Percentiles rank a stretch among this genome's conserved stretches.
phyloP scores from a whole-genome alignment of 2,113 vertebrate genomes.

The Smithornis capensis region DNA sequence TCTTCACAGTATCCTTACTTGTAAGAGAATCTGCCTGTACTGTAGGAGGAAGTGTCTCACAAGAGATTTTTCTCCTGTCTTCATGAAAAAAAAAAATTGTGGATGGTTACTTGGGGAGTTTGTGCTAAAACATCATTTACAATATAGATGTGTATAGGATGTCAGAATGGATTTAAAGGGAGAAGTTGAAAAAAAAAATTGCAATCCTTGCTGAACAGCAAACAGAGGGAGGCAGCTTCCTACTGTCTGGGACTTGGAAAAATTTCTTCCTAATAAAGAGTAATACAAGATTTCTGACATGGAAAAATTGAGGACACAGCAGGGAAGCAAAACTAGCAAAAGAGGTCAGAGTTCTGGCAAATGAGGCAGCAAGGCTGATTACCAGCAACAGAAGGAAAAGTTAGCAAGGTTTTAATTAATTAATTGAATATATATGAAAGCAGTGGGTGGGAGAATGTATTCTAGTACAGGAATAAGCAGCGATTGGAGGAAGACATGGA shows the following conservation, averaged over 20 bases:
- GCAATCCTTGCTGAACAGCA: background rate
- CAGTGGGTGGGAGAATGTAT: background rate
- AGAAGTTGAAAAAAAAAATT: background rate
- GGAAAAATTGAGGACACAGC: background rate
- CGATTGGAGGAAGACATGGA: background rate
- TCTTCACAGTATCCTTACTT: background rate
- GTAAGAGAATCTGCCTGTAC: background rate
- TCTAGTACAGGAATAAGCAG: background rate
- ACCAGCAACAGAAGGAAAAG: background rate
- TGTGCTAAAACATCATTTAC: background rate
- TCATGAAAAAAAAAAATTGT: background rate
- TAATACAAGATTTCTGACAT: background rate
- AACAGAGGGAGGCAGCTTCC: background rate
- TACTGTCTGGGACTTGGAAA: background rate
- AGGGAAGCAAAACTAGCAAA: background rate
- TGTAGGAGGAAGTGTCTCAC: background rate
- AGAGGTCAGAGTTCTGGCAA: background rate
- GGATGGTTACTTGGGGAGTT: background rate
- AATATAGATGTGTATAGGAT: background rate
- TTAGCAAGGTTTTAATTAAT: conserved; percentile 9
- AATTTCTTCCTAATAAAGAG: background rate
- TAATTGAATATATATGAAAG: background rate
- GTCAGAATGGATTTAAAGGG: background rate
- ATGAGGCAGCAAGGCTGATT: background rate
- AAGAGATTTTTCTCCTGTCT: background rate